Conservation (phyloP, 2,888 invertebrate genomes). For the Lomographa bimaculata region DNA sequence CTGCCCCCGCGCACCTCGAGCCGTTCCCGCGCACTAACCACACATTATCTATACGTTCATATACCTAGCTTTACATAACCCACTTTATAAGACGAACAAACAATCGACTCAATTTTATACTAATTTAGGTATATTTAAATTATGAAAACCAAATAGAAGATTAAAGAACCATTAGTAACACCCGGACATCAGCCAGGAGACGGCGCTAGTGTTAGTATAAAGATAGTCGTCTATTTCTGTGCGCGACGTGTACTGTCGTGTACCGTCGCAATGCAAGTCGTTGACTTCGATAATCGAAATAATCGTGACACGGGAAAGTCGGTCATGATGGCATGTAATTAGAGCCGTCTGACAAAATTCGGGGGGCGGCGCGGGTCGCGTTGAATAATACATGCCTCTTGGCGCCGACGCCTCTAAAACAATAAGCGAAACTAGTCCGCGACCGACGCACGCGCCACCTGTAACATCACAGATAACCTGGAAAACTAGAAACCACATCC, state of each 20-base stretch:
- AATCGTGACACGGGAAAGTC: constrained; percentile 67
- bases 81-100: no score
- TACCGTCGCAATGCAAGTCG: constrained; percentile 47
- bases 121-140: no score
- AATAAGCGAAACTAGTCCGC: constrained; percentile 61
- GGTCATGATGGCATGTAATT: constrained; percentile 73
- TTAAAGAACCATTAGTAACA: constrained; percentile 14
- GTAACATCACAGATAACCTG: constrained; percentile 43
- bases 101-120: no score
- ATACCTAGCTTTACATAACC: neutral
- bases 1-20: constrained; percentile 24
- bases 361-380: constrained; percentile 68
- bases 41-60: constrained; percentile 9
- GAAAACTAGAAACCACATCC: constrained; percentile 41
- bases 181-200: constrained; percentile 29
- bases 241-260: constrained; percentile 42
- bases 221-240: constrained; percentile 36
- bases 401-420: constrained; percentile 60
- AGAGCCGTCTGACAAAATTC: constrained; percentile 71
- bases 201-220: constrained; percentile 31
- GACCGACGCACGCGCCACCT: constrained; percentile 35
- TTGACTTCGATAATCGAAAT: constrained; percentile 58
- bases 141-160: no score
- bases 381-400: constrained; percentile 74
- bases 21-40: constrained; percentile 7